Base-by-base conservation (phyloP, 2,888 invertebrate genomes). In the Drosophila hamatofila region DNA sequence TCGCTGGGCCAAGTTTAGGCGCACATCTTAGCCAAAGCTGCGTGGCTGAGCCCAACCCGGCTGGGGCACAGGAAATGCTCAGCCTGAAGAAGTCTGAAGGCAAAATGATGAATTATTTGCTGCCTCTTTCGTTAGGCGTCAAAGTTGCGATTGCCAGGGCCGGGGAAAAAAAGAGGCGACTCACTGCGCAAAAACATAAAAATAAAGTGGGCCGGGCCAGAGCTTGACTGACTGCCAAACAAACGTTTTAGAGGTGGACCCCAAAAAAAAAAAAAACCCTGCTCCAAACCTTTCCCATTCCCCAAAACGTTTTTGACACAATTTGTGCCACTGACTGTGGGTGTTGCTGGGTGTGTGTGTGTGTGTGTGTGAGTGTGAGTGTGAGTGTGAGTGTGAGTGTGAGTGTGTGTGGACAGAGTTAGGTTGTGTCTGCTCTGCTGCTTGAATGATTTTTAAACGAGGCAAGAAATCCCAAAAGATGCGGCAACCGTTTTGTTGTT, bases 381-480 rank as follows among this genome's bases (percentile, higher is more conserved):
- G 46, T 58, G 39, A 41, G 55, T 41, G 42, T 48, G 44, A n/a
- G n/a, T n/a, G 54, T 27, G 35, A 51, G 52, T 18, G 23, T 57
- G 52, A 41, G 55, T 41, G 44, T 49, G 46, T 58, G 39, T 30
- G 58, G 81, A 67, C 27, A 59, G 75, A 67, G 84, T 71, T 76
- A 58, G 84, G 90, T 67, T 81, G 87, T 80, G 90, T 90, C 84
- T 90, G 52, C 37, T 23, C 51, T 52, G 90, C 83, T 85, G 88
- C 91, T 90, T 91, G 91, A 91, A 91, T 91, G 91, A 88, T 91
- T 91, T 89, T 91, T 89, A 91, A 90, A 86, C 90, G 86, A 88
- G 86, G 88, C 90, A 85, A 91, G 90, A 89, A 91, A 89, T 89
- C 90, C 91, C 91, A 75, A 89, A 89, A 90, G 91, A 89, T 87